Evolutionary conservation across 2,113 vertebrate genomes (phyloP), one percentile per base, ranked within the genome.

Genomic region (Chitala chitala): DNA sequence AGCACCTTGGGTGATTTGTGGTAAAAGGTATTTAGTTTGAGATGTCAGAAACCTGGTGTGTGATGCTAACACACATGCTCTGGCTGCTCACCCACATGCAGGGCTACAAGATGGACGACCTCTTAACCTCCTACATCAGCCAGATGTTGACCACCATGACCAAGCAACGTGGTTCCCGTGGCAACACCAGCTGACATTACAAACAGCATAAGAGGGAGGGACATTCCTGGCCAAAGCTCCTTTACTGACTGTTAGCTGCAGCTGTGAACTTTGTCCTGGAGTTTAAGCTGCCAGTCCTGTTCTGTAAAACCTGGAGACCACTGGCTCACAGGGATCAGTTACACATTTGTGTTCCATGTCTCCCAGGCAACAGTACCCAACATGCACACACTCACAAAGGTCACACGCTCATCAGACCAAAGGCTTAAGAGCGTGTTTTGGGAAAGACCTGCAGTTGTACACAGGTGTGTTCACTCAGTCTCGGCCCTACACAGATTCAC

Each of bases 21-120:
- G n/a, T n/a, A n/a, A n/a, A n/a, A n/a, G n/a, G n/a, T n/a, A n/a
- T n/a, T n/a, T n/a, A n/a, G n/a, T n/a, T n/a, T n/a, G n/a, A n/a
- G n/a, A n/a, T n/a, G n/a, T n/a, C n/a, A n/a, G n/a, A n/a, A n/a
- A n/a, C n/a, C n/a, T n/a, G n/a, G 3, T 2, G 3, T 53, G 50
- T 53, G 50, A 65, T 50, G 26, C 51, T 69, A 26, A 53, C 50
- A 53, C 1, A 4, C 15, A 15, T 13, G 4, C 4, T 53, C 7
- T 26, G 63, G 9, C 3, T 24, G 3, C 1, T 24, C 24, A 8
- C 31, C 36, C 24, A n/a, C 53, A 26, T 24, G 42, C 86, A 98
- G 96, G 96, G 97, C 24, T 99, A 98, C 90, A 99, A 99, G 87
- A 98, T 98, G 97, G 96, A 99, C 53, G 97, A 98, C 82, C 93